Evolutionary conservation across 2,113 vertebrate species (phyloP).

Genomic region (Erythrocebus patas): DNA sequence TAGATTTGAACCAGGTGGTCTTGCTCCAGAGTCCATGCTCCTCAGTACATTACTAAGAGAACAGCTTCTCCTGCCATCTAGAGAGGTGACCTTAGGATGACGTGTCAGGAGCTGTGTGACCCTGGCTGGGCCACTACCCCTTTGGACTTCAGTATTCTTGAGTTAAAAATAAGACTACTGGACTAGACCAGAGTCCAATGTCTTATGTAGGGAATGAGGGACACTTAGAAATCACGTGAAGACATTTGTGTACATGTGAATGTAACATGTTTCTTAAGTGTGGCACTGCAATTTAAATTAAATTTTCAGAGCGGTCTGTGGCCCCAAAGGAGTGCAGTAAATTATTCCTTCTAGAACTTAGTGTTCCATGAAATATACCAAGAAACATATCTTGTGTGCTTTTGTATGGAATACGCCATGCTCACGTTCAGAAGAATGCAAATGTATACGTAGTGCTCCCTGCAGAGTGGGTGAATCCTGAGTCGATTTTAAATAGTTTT

Average conservation of each 20-base stretch:
- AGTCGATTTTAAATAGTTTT: background rate
- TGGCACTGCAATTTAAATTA: background rate
- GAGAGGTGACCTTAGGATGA: background rate
- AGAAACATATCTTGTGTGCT: background rate
- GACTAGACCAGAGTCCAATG: background rate
- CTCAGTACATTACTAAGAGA: too few species aligned
- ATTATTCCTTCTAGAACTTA: slow-evolving; percentile 18
- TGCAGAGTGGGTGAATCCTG: background rate
- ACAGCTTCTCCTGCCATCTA: background rate
- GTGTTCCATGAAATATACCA: background rate
- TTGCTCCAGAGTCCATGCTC: background rate
- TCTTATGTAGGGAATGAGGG: background rate
- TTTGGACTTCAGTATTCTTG: background rate
- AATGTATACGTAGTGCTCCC: background rate
- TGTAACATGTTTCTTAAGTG: background rate
- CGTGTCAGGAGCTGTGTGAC: background rate
- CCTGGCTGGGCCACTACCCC: background rate
- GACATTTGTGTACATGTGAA: background rate
- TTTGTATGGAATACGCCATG: background rate
- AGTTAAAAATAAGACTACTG: background rate
- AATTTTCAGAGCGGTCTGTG: background rate
- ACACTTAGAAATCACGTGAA: background rate
- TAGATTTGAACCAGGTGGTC: background rate
- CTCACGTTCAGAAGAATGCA: background rate
- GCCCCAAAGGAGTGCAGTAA: background rate